Conservation (phyloP, 1,140 invertebrate species). For the Rhagoletis zephyria region DNA sequence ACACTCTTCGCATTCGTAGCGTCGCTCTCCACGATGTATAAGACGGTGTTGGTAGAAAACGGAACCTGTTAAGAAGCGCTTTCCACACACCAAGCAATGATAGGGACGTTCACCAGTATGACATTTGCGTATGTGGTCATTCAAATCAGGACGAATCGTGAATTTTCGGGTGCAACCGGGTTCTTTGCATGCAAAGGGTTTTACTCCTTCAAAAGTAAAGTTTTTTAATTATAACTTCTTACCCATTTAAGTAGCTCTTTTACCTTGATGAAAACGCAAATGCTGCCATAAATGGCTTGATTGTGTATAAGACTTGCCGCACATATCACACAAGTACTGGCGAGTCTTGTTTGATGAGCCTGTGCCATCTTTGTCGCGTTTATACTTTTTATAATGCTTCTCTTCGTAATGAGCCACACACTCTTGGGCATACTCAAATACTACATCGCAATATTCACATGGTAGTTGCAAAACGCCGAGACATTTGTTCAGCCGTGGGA, state of each 20-base stretch:
- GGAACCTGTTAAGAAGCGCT: conserved; percentile 82
- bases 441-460: conserved; percentile 67
- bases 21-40: conserved; percentile 86
- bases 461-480: conserved; percentile 61
- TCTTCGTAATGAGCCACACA: conserved; percentile 72
- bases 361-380: conserved; percentile 64
- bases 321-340: conserved; percentile 77
- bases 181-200: conserved; percentile 77
- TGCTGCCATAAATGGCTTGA: conserved; percentile 79
- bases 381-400: conserved; percentile 68
- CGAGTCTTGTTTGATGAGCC: conserved; percentile 63
- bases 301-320: conserved; percentile 77
- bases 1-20: conserved; percentile 82
- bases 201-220: conserved; percentile 73
- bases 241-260: conserved; percentile 16
- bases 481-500: conserved; percentile 63
- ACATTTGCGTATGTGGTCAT: conserved; percentile 79
- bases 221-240: neutral
- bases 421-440: conserved; percentile 73
- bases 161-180: conserved; percentile 78
- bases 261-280: conserved; percentile 77
- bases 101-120: conserved; percentile 82
- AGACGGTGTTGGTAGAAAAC: conserved; percentile 83
- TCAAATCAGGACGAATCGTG: conserved; percentile 79
- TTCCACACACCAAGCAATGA: conserved; percentile 81